Percentiles rank a stretch among this genome's conserved stretches.
Conservation (phyloP, 2,888 invertebrate species). For the Rhamphomyia laevipes region DNA sequence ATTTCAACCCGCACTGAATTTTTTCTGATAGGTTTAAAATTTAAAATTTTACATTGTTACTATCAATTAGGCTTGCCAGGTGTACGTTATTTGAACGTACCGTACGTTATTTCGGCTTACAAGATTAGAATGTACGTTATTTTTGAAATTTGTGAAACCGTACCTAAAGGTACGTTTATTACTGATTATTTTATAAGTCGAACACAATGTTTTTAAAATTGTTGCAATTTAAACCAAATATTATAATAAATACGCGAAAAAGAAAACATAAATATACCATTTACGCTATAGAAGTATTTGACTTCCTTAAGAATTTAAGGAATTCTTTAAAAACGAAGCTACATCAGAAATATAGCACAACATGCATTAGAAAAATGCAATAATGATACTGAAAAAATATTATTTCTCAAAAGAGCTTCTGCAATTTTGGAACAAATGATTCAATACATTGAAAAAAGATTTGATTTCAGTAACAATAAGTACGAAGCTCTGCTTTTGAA, state of each 20-base stretch:
- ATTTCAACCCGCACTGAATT: too few relatives aligned
- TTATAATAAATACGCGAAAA: background rate
- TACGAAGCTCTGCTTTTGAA: background rate
- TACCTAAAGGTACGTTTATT: background rate
- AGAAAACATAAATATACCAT: background rate
- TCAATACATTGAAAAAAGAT: background rate
- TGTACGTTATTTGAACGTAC: background rate
- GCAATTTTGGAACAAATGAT: background rate
- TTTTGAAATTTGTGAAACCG: background rate
- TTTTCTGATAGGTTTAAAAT: too few relatives aligned
- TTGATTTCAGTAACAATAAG: background rate
- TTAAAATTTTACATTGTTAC: too few relatives aligned
- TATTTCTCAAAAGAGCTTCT: background rate
- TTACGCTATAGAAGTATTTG: constrained; percentile 3
- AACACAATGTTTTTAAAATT: background rate
- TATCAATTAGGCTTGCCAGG: background rate
- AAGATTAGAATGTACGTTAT: constrained; percentile 1
- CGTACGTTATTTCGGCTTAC: background rate
- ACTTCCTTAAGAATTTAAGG: background rate
- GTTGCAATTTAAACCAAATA: background rate
- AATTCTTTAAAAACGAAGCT: background rate
- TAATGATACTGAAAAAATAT: background rate
- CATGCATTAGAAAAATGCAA: background rate
- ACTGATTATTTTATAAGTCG: background rate
- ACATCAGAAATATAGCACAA: background rate